Percentiles rank a stretch among this genome's conserved stretches.
Conservation (phyloP, 2,797 vertebrate genomes). For the Halcyon chelicuti region DNA sequence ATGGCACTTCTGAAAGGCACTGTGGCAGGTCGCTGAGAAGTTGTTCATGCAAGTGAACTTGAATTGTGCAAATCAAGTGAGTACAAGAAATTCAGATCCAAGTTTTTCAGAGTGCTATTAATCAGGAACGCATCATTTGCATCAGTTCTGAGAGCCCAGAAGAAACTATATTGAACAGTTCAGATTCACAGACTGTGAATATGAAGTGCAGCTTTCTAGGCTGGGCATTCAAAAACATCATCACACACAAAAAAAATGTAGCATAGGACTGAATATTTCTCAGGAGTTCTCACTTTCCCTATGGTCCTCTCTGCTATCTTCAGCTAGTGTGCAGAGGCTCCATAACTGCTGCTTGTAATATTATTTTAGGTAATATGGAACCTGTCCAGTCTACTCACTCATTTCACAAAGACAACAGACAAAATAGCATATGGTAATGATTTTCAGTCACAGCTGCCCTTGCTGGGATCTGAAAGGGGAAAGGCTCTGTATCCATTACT, state of each 20-base stretch:
- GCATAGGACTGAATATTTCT: neutral
- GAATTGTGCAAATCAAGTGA: neutral
- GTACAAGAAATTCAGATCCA: neutral
- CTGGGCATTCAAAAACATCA: neutral
- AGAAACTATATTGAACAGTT: neutral
- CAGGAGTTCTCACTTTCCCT: neutral
- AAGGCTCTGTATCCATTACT: neutral
- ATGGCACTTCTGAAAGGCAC: neutral
- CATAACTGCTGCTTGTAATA: neutral
- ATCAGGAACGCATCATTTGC: neutral
- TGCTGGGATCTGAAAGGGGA: constrained; percentile 13
- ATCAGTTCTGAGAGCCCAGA: neutral
- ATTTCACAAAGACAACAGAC: neutral
- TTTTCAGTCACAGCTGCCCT: neutral
- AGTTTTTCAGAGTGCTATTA: neutral
- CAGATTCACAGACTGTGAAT: neutral
- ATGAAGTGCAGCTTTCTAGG: neutral
- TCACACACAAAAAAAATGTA: rapidly evolving
- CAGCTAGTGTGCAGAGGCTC: neutral
- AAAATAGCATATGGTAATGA: constrained; percentile 34
- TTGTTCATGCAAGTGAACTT: neutral
- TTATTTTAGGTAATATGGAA: constrained; percentile 26
- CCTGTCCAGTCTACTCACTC: constrained; percentile 10
- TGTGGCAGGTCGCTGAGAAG: neutral
- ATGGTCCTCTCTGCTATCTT: neutral